Conservation (phyloP, 2,797 vertebrate genomes). For the Luscinia megarhynchos region DNA sequence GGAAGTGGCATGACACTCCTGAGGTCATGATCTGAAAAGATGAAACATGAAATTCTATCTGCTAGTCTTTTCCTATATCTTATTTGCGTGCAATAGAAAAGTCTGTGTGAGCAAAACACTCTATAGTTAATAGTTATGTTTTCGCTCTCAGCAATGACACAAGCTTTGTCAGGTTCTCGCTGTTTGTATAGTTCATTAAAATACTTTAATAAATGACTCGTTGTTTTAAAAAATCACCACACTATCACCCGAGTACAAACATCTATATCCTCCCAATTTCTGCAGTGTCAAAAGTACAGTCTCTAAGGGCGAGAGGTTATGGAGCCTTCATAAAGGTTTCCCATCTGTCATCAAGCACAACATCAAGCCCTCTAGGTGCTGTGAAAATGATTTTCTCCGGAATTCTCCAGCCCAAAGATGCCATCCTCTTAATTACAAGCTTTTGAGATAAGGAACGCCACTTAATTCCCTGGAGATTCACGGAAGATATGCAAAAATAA, state of each 20-base stretch:
- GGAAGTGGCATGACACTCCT: slow-evolving; percentile 13
- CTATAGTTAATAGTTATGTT: slow-evolving; percentile 49
- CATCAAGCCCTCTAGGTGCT: slow-evolving; percentile 63
- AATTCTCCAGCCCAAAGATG: slow-evolving; percentile 64
- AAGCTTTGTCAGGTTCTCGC: slow-evolving; percentile 57
- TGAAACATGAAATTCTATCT: background rate
- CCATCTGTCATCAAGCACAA: slow-evolving; percentile 63
- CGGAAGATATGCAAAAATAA: slow-evolving; percentile 65
- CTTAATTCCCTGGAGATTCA: slow-evolving; percentile 59
- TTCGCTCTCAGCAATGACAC: slow-evolving; percentile 59
- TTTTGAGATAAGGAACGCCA: slow-evolving; percentile 65
- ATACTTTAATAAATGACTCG: slow-evolving; percentile 51
- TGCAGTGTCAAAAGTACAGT: slow-evolving; percentile 61
- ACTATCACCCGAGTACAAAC: slow-evolving; percentile 51
- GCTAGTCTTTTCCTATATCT: slow-evolving; percentile 21
- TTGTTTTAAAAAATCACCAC: slow-evolving; percentile 48
- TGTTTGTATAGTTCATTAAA: slow-evolving; percentile 61
- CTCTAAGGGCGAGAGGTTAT: slow-evolving; percentile 60
- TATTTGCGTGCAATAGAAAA: background rate
- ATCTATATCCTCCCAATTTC: slow-evolving; percentile 58
- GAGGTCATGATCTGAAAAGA: slow-evolving; percentile 32
- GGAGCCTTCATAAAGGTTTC: slow-evolving; percentile 61
- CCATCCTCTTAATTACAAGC: slow-evolving; percentile 76
- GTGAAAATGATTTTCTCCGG: slow-evolving; percentile 63
- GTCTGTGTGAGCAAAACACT: slow-evolving; percentile 11